Evolutionary conservation across 2,113 vertebrate genomes (phyloP), one percentile per base, ranked within the genome.

Genomic region (Ranitomeya variabilis): DNA sequence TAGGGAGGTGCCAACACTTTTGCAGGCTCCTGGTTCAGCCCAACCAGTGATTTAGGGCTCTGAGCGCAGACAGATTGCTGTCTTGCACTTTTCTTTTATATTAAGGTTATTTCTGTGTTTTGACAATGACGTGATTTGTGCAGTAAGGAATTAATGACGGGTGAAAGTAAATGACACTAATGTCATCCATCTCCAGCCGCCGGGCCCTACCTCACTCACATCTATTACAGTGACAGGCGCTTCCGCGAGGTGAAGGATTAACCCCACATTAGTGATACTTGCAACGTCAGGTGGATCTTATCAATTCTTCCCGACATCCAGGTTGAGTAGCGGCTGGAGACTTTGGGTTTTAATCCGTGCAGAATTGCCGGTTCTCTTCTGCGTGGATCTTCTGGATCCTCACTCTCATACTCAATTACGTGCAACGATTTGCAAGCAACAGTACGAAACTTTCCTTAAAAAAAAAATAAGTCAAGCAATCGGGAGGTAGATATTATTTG

Each of bases 161-260:
- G 62, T 83, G 66, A 55, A 69, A 55, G 82, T 71, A 84, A 84
- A 84, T 84, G 51, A 84, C 82, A 83, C 31, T n/a, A 59, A 12
- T 69, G 66, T 37, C 82, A 55, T 84, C 51, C 82, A 71, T 69
- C 81, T 54, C n/a, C 3, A 9, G 51, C 66, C 55, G 81, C 82
- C 64, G 31, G 51, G 59, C 16, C 66, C 13, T 71, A 54, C 21
- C 59, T 71, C 62, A 83, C 80, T 51, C 59, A n/a, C 60, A 45
- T 83, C 13, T 19, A 83, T 83, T 83, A 83, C 51, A 66, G 59
- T 83, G 80, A 51, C 80, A 59, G 59, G 26, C 60, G 15, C 18
- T n/a, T 19, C 16, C 19, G 7, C 7, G 26, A 83, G 60, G 80
- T 51, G 80, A 66, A 64, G 37, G 54, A 62, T 62, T 82, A 82